Evolutionary conservation across 2,113 vertebrate species (phyloP).

Genomic region (Nibea coibor): DNA sequence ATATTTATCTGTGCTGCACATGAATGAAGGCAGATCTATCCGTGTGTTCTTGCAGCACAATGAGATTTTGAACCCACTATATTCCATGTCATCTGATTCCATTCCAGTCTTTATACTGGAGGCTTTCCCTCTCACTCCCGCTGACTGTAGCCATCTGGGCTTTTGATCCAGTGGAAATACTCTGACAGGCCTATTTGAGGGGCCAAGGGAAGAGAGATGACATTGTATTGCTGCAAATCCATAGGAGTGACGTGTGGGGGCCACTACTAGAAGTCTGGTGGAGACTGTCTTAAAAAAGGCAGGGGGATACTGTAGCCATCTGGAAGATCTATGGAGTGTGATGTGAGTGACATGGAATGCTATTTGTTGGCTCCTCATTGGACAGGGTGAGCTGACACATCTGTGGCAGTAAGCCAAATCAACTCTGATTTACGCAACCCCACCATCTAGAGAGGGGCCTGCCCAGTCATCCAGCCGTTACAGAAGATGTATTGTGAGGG

Average conservation of each 20-base stretch:
- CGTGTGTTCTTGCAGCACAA: slow-evolving; percentile 47
- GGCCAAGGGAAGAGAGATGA: slow-evolving; percentile 62
- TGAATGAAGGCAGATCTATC: slow-evolving; percentile 33
- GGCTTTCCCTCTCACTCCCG: slow-evolving; percentile 50
- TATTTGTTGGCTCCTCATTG: slow-evolving; percentile 64
- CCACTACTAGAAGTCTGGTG: slow-evolving; percentile 37
- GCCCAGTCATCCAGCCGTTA: slow-evolving; percentile 64
- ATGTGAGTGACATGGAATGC: slow-evolving; percentile 69
- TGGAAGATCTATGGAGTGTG: slow-evolving; percentile 59
- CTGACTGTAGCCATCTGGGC: slow-evolving; percentile 70
- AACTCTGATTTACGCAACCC: slow-evolving; percentile 76
- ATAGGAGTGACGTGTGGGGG: slow-evolving; percentile 55
- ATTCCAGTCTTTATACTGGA: slow-evolving; percentile 54
- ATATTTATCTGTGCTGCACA: slow-evolving; percentile 32
- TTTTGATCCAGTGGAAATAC: slow-evolving; percentile 66
- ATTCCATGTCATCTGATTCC: slow-evolving; percentile 57
- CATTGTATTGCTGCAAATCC: slow-evolving; percentile 62
- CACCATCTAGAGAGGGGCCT: slow-evolving; percentile 40
- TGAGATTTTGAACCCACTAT: slow-evolving; percentile 50
- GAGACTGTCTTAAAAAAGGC: slow-evolving; percentile 37
- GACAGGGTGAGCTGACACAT: slow-evolving; percentile 67
- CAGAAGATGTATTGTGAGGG: slow-evolving; percentile 73
- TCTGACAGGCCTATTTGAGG: slow-evolving; percentile 66
- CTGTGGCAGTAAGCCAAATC: slow-evolving; percentile 76
- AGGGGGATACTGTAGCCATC: slow-evolving; percentile 41